Evolutionary conservation across 1,140 invertebrate species (phyloP).

Genomic region (Metaphire vulgaris): DNA sequence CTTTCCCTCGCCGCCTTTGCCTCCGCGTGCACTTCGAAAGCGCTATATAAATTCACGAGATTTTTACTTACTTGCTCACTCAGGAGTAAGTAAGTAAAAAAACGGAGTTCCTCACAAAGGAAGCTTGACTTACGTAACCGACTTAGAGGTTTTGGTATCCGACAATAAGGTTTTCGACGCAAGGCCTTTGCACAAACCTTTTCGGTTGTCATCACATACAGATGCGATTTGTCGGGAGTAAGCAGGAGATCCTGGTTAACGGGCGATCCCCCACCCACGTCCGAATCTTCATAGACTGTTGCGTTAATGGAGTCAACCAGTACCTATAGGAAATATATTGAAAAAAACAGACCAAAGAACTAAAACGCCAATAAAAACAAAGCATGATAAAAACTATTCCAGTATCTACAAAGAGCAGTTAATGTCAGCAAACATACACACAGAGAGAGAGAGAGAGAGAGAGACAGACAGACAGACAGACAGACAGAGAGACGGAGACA

Average conservation of each 20-base stretch:
- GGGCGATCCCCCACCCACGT: neutral
- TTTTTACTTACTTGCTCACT: too few species aligned
- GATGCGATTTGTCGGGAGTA: neutral
- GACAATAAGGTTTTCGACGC: too few species aligned
- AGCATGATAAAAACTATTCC: neutral
- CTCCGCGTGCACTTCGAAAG: too few species aligned
- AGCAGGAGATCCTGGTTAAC: constrained; percentile 14
- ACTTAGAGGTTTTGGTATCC: too few species aligned
- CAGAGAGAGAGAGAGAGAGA: neutral
- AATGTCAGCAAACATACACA: neutral
- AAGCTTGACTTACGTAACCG: too few species aligned
- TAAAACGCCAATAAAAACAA: neutral
- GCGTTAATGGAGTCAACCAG: neutral
- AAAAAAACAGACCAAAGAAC: neutral
- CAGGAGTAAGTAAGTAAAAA: too few species aligned
- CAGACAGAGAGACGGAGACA: too few species aligned
- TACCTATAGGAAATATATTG: neutral
- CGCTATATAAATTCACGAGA: too few species aligned
- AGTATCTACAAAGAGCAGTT: neutral
- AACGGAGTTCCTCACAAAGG: too few species aligned
- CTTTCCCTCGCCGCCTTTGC: too few species aligned
- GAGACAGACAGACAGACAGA: neutral
- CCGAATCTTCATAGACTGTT: neutral
- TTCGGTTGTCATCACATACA: constrained; percentile 12
- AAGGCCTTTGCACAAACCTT: neutral